phyloP scores from a whole-genome alignment of 2,797 vertebrate species.

The Eulemur mongoz region DNA sequence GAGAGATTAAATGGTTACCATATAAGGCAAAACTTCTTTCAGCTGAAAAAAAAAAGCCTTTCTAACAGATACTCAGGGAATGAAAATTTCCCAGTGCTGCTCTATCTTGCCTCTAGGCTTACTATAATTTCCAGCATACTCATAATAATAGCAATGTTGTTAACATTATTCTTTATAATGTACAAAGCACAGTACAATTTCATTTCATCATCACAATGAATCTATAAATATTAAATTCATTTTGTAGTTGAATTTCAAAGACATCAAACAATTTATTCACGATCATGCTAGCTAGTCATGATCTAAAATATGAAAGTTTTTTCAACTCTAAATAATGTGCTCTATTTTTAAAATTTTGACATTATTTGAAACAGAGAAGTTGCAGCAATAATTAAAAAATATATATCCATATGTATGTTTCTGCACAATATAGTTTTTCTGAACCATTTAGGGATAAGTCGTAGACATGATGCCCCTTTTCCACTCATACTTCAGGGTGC shows the following conservation, averaged over 20 bases:
- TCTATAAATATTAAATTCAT: neutral
- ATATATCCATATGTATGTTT: neutral
- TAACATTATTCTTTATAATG: neutral
- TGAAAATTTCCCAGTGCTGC: neutral
- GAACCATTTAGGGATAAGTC: neutral
- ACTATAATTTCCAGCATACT: neutral
- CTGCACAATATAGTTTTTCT: neutral
- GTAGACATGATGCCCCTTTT: neutral
- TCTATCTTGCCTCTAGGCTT: neutral
- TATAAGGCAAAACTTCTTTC: neutral
- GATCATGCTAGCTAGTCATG: neutral
- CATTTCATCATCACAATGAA: neutral
- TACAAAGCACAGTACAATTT: neutral
- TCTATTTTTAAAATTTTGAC: neutral
- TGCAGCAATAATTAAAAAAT: neutral
- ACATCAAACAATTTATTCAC: neutral
- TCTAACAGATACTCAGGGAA: neutral
- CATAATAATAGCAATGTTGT: neutral
- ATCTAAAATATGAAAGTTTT: neutral
- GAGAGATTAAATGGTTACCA: neutral
- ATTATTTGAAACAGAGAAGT: neutral
- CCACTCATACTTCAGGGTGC: neutral
- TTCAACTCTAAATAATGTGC: neutral
- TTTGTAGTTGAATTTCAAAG: neutral
- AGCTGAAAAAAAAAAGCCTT: neutral